These are phyloP conservation scores for Drosophila suzukii DNA, from an alignment of 1,140 invertebrate species.

Conservation along the genomic window DNA sequence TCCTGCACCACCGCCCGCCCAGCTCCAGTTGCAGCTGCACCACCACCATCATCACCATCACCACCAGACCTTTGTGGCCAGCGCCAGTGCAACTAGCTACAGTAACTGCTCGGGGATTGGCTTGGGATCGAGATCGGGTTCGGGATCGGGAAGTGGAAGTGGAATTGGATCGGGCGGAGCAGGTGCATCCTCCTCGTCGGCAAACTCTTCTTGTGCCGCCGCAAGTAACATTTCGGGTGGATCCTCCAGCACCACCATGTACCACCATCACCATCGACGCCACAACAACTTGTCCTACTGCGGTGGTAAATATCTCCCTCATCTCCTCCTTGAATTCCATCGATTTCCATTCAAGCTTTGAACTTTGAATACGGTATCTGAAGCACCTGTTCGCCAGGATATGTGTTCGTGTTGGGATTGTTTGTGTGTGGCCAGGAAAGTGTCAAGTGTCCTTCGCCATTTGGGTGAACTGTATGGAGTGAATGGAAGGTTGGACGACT, in stretches of 20 bases:
- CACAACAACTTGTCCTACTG: slow-evolving; percentile 84
- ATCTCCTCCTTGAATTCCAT: neutral
- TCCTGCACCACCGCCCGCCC: slow-evolving; percentile 44
- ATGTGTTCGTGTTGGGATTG: neutral
- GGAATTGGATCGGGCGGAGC: neutral
- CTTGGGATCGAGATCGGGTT: slow-evolving; percentile 9
- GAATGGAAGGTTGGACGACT: slow-evolving; percentile 4
- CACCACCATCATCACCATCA: slow-evolving; percentile 77
- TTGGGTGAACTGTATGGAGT: slow-evolving; percentile 14
- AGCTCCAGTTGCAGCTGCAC: slow-evolving; percentile 67
- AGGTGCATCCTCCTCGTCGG: slow-evolving; percentile 13
- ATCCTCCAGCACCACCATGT: slow-evolving; percentile 68
- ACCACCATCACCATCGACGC: slow-evolving; percentile 74
- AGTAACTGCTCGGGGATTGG: slow-evolving; percentile 56
- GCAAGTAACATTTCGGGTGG: slow-evolving; percentile 27
- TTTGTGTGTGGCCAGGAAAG: slow-evolving; percentile 23
- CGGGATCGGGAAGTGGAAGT: slow-evolving; percentile 27
- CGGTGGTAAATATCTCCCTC: slow-evolving; percentile 74
- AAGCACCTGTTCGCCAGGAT: slow-evolving; percentile 6
- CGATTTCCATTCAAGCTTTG: slow-evolving; percentile 9
- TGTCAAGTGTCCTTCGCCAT: slow-evolving; percentile 49
- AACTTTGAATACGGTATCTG: slow-evolving; percentile 19
- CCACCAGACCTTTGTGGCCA: slow-evolving; percentile 78
- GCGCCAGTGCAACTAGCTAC: slow-evolving; percentile 67
- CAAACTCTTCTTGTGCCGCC: slow-evolving; percentile 17